These are phyloP conservation scores for Ondatra zibethicus DNA, from an alignment of 2,113 vertebrate genomes.

Conservation along the genomic window DNA sequence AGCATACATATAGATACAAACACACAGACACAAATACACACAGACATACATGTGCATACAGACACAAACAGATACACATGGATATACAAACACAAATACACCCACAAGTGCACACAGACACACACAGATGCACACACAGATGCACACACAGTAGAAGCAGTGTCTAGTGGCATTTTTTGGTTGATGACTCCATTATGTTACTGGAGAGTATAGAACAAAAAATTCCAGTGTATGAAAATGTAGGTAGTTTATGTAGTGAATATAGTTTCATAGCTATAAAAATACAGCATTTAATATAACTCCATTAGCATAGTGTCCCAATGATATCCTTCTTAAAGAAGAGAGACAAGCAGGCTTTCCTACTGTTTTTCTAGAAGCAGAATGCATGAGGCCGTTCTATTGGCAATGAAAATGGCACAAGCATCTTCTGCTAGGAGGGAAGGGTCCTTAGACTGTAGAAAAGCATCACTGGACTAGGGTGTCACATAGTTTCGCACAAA, in stretches of 20 bases:
- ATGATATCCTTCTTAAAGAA: background rate
- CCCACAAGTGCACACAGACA: background rate
- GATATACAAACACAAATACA: background rate
- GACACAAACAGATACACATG: background rate
- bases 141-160: background rate
- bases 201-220: background rate
- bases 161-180: background rate
- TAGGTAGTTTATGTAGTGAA: background rate
- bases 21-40: background rate
- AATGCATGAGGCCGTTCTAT: background rate
- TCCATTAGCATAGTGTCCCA: background rate
- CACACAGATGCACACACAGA: background rate
- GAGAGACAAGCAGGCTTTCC: background rate
- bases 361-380: background rate
- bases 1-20: no score
- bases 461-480: background rate
- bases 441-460: background rate
- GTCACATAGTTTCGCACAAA: background rate
- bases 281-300: background rate
- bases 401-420: background rate
- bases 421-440: background rate
- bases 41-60: background rate
- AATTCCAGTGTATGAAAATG: conserved; percentile 2
- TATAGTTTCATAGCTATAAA: background rate
- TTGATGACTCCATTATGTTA: background rate